These are phyloP conservation scores for Alfaro cultratus DNA, from an alignment of 2,797 vertebrate species.

Conservation along the genomic window DNA sequence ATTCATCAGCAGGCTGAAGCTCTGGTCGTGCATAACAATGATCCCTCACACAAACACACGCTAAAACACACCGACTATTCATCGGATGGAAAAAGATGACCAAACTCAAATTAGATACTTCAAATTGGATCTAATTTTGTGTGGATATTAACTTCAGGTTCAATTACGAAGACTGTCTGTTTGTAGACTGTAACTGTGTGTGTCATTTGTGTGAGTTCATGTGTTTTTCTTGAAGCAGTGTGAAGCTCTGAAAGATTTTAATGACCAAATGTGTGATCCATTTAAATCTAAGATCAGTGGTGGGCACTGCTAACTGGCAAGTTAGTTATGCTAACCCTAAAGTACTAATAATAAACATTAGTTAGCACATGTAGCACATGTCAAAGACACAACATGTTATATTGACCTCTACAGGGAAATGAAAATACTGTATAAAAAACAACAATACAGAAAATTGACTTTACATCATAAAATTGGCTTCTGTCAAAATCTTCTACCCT, in stretches of 20 bases:
- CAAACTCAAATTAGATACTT: conserved; percentile 57
- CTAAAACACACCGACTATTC: conserved; percentile 18
- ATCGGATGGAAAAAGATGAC: conserved; percentile 54
- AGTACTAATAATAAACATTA: neutral
- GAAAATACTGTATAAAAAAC: too few species aligned
- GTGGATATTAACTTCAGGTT: conserved; percentile 59
- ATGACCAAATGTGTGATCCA: neutral
- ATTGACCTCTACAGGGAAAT: neutral
- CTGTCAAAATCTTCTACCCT: too few species aligned
- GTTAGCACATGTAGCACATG: neutral
- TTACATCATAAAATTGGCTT: too few species aligned
- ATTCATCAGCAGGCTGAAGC: conserved; percentile 39
- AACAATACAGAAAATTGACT: too few species aligned
- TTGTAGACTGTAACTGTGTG: conserved; percentile 23
- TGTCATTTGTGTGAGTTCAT: conserved; percentile 11
- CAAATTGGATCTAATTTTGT: conserved; percentile 56
- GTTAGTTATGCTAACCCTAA: too few species aligned
- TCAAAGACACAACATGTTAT: neutral
- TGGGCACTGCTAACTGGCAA: neutral
- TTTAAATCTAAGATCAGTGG: neutral
- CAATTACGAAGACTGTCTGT: conserved; percentile 67
- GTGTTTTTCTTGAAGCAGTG: neutral
- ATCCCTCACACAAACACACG: conserved; percentile 21
- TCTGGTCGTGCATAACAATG: conserved; percentile 49
- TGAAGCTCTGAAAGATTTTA: conserved; percentile 13